phyloP scores from a whole-genome alignment of 2,888 invertebrate genomes.

The Pyrochroa serraticornis region DNA sequence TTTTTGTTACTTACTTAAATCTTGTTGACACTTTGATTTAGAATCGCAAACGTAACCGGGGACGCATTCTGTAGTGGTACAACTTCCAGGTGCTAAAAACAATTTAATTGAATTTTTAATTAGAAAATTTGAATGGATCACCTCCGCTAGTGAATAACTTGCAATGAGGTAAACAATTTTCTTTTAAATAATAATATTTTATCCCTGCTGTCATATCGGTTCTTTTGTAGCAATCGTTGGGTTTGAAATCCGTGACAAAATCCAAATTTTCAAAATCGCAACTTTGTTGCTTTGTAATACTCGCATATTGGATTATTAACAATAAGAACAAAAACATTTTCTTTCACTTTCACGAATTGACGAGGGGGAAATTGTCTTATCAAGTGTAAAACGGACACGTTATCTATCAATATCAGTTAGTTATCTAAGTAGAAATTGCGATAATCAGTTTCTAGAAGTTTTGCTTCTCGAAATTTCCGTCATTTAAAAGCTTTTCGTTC shows the following conservation, averaged over 20 bases:
- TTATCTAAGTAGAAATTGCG: no score
- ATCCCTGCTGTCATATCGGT: background rate
- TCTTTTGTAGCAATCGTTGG: conserved; percentile 6
- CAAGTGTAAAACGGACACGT: no score
- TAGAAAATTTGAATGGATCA: background rate
- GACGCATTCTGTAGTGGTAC: background rate
- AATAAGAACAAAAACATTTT: background rate
- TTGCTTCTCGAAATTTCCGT: no score
- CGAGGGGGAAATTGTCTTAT: no score
- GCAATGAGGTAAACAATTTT: conserved; percentile 15
- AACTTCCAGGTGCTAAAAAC: conserved; percentile 1
- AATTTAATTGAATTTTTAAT: background rate
- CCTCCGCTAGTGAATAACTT: conserved; percentile 1
- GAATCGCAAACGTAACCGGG: background rate
- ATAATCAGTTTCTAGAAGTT: no score
- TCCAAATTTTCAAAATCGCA: conserved; percentile 9
- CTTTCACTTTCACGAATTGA: background rate
- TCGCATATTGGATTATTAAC: background rate
- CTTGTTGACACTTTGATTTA: background rate
- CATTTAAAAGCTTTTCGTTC: no score
- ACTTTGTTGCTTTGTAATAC: background rate
- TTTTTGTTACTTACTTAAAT: background rate
- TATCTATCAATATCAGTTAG: no score
- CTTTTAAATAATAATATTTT: background rate
- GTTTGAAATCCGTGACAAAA: conserved; percentile 15